Percentiles rank a stretch among this genome's conserved stretches.
These are phyloP conservation scores for Peromyscus melanophrys DNA, from an alignment of 2,797 vertebrate species.

Conservation along the genomic window DNA sequence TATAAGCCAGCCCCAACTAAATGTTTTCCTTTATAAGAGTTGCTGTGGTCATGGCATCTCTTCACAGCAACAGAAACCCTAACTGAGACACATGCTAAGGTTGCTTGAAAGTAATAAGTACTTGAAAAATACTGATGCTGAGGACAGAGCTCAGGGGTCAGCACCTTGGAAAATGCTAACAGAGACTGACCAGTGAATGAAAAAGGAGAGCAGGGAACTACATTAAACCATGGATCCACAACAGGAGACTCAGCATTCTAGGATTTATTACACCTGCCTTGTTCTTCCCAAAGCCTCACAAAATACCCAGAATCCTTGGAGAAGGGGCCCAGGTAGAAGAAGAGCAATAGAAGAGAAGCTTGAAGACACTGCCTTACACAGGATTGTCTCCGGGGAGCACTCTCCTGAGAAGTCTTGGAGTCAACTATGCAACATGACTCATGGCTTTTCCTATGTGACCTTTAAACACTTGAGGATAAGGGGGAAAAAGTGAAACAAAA, in stretches of 20 bases:
- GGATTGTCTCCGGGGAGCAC: not conserved
- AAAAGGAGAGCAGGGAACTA: not conserved
- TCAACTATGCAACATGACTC: not conserved
- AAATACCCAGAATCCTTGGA: not conserved
- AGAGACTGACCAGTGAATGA: not conserved
- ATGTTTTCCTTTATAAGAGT: not conserved
- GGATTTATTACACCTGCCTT: not conserved
- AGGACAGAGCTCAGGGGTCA: not conserved
- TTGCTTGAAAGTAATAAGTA: too few species aligned
- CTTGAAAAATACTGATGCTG: not conserved
- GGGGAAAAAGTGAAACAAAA: not conserved
- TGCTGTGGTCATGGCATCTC: not conserved
- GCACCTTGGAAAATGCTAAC: not conserved
- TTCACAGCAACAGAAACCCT: not conserved
- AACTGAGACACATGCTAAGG: not conserved
- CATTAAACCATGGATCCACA: not conserved
- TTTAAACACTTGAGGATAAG: slow-evolving; percentile 9
- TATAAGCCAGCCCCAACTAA: not conserved
- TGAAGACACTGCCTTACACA: not conserved
- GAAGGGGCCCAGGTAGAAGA: not conserved
- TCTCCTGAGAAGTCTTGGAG: not conserved
- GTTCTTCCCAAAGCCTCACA: not conserved
- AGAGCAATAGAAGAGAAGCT: not conserved
- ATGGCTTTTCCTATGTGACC: not conserved
- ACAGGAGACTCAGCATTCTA: not conserved